A percentile compares a stretch with the other conserved stretches of the same genome.
phyloP scores from a whole-genome alignment of 2,797 vertebrate species.

The Poecilia velifera region DNA sequence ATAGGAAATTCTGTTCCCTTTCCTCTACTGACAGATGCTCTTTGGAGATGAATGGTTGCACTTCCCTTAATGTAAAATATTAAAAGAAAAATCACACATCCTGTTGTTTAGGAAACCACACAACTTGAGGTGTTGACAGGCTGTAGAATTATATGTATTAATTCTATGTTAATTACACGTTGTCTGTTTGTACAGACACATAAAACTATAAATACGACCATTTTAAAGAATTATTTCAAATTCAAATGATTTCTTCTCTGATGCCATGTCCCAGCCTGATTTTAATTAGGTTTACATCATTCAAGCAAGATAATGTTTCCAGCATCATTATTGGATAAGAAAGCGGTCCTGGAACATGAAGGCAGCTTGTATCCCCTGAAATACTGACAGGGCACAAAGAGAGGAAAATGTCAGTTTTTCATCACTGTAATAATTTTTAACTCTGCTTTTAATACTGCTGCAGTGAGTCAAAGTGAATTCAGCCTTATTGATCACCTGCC shows the following conservation, averaged over 20 bases:
- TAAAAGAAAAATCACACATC: not conserved
- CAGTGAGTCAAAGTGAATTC: not conserved
- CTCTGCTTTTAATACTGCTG: not conserved
- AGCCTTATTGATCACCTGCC: not conserved
- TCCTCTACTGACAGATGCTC: not conserved
- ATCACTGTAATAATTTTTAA: not conserved
- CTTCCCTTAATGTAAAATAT: not conserved
- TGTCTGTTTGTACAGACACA: not conserved
- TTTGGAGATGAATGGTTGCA: not conserved
- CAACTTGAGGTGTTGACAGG: no score
- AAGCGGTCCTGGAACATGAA: not conserved
- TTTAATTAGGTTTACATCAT: not conserved
- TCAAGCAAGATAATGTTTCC: not conserved
- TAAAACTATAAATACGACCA: not conserved
- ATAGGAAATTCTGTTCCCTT: not conserved
- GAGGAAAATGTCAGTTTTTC: not conserved
- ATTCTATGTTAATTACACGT: not conserved
- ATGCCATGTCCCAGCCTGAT: not conserved
- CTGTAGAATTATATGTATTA: not conserved
- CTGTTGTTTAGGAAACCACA: no score
- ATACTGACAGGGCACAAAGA: not conserved
- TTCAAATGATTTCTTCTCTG: not conserved
- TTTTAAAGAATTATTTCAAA: not conserved
- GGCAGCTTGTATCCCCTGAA: not conserved
- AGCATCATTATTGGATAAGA: not conserved